Evolutionary conservation across 2,888 invertebrate genomes (phyloP).

Genomic region (Synanthedon tipuliformis): DNA sequence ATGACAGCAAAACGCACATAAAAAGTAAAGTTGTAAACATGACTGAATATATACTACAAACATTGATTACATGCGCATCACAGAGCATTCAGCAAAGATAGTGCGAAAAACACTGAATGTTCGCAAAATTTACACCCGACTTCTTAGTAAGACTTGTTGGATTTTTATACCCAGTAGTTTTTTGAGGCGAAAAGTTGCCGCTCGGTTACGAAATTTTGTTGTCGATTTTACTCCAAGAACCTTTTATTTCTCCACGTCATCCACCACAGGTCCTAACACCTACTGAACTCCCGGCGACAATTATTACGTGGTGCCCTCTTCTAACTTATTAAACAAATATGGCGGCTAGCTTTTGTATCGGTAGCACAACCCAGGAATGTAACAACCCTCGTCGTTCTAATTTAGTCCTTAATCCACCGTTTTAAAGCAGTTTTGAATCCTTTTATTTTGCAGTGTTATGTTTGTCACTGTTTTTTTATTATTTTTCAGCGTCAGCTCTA

Average conservation of each 20-base stretch:
- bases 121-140: too few relatives aligned
- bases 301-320: conserved; percentile 28
- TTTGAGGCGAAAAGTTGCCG: too few relatives aligned
- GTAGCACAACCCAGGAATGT: conserved; percentile 23
- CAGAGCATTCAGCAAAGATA: too few relatives aligned
- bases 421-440: not conserved
- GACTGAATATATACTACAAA: too few relatives aligned
- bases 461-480: conserved; percentile 21
- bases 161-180: too few relatives aligned
- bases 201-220: too few relatives aligned
- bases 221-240: conserved; percentile 2
- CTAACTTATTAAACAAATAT: conserved; percentile 54
- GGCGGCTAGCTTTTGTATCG: conserved; percentile 48
- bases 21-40: too few relatives aligned
- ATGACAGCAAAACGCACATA: too few relatives aligned
- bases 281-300: conserved; percentile 42
- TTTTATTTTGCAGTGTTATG: not conserved
- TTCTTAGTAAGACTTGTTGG: too few relatives aligned
- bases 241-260: conserved; percentile 26
- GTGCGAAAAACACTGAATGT: too few relatives aligned
- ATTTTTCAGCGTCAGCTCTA: conserved; percentile 46
- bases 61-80: too few relatives aligned
- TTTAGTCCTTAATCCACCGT: not conserved
- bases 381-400: not conserved
- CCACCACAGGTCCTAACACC: conserved; percentile 37